phyloP scores from a whole-genome alignment of 2,113 vertebrate genomes.

The Zapornia atra region DNA sequence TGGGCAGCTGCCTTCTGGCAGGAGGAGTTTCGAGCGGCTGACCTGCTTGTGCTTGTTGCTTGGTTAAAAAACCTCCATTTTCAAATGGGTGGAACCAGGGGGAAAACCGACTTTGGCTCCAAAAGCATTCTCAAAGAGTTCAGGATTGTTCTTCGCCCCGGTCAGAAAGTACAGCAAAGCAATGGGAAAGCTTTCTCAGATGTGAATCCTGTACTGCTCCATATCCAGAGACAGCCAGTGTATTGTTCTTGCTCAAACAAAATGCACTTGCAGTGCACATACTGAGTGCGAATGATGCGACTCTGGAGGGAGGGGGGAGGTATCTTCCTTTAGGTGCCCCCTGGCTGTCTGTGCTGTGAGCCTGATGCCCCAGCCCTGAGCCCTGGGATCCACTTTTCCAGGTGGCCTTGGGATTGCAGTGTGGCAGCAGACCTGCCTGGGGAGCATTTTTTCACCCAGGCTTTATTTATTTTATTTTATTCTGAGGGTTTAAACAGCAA shows the following conservation, averaged over 20 bases:
- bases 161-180: neutral
- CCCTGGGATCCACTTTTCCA: neutral
- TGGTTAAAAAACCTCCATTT: slow-evolving; percentile 16
- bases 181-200: neutral
- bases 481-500: neutral
- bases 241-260: neutral
- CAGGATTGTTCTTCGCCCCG: neutral
- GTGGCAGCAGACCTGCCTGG: neutral
- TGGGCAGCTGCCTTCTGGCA: slow-evolving; percentile 60
- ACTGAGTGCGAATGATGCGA: neutral
- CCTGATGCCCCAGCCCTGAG: neutral
- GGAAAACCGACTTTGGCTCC: slow-evolving; percentile 19
- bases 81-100: neutral
- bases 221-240: rapidly evolving
- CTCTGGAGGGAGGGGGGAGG: neutral
- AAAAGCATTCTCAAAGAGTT: neutral
- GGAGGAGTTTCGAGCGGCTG: slow-evolving; percentile 9
- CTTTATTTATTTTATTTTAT: neutral
- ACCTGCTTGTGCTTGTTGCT: slow-evolving; percentile 21
- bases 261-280: neutral
- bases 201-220: neutral
- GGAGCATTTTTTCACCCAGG: neutral
- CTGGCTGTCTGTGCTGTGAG: rapidly evolving
- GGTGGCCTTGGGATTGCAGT: neutral
- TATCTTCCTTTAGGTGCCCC: neutral